Evolutionary conservation across 1,140 invertebrate species (phyloP).

Genomic region (Pseudobourletiella spinata): DNA sequence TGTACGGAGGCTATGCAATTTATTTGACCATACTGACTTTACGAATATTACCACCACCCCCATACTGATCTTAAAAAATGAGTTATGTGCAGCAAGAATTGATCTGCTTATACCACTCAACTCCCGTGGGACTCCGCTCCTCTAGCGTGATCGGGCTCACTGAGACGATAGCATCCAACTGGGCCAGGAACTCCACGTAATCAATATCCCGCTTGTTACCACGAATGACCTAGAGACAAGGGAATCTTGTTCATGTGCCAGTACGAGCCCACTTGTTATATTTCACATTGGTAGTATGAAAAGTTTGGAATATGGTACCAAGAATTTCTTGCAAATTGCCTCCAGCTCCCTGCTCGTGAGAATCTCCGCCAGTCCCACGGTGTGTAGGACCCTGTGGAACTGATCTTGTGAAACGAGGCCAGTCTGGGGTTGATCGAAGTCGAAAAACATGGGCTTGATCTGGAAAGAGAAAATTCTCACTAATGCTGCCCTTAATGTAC

Average conservation of each 20-base stretch:
- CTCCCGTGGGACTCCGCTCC: slow-evolving; percentile 35
- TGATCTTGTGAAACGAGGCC: slow-evolving; percentile 34
- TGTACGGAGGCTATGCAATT: no score
- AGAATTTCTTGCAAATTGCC: slow-evolving; percentile 31
- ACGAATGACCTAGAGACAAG: slow-evolving; percentile 34
- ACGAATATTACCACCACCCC: no score
- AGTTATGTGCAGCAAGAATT: slow-evolving; percentile 6
- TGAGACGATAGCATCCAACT: slow-evolving; percentile 23
- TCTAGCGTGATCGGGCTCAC: slow-evolving; percentile 30
- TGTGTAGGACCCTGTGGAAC: slow-evolving; percentile 34
- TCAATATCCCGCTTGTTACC: slow-evolving; percentile 30
- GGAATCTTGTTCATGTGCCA: no score
- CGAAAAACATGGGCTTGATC: slow-evolving; percentile 34
- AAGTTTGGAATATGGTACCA: slow-evolving; percentile 10
- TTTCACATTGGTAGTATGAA: no score
- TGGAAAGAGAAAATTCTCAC: slow-evolving; percentile 8
- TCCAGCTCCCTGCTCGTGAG: slow-evolving; percentile 26
- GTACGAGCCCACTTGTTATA: not conserved
- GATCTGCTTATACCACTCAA: slow-evolving; percentile 29
- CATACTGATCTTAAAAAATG: no score
- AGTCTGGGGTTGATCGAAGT: slow-evolving; percentile 32
- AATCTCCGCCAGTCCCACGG: slow-evolving; percentile 24
- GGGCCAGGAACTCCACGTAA: slow-evolving; percentile 30
- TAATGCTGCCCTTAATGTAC: no score
- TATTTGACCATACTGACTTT: no score